Evolutionary conservation across 2,797 vertebrate species (phyloP).

Genomic region (Anguilla marmorata): DNA sequence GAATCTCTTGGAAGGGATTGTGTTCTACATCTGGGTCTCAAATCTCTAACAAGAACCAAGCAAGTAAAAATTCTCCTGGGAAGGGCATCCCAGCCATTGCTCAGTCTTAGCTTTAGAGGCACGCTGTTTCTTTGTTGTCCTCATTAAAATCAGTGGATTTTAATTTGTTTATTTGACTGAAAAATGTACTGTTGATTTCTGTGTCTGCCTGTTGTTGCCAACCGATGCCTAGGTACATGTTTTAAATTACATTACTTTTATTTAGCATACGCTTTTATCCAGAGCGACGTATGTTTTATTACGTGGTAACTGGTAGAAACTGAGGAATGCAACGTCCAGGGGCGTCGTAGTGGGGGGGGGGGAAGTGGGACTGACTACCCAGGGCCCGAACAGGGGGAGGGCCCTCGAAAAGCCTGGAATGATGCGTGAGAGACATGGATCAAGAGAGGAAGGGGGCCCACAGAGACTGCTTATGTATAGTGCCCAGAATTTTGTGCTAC

Average conservation of each 20-base stretch:
- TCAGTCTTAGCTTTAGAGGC: conserved; percentile 31
- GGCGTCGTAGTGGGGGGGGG: too few species aligned
- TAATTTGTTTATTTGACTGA: conserved; percentile 40
- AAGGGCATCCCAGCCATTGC: conserved; percentile 36
- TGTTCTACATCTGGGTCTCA: conserved; percentile 53
- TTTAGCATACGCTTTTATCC: too few species aligned
- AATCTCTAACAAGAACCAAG: conserved; percentile 51
- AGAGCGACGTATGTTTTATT: neutral
- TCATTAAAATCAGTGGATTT: conserved; percentile 50
- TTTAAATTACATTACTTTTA: too few species aligned
- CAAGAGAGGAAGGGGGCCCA: too few species aligned
- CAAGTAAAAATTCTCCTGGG: conserved; percentile 39
- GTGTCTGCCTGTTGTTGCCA: conserved; percentile 29
- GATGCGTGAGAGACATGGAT: too few species aligned
- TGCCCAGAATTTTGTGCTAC: too few species aligned
- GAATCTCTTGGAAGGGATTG: conserved; percentile 27
- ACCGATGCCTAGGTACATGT: neutral
- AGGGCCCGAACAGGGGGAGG: too few species aligned
- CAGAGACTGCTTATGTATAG: too few species aligned
- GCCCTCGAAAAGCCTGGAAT: too few species aligned
- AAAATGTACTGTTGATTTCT: conserved; percentile 26
- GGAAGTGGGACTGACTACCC: too few species aligned
- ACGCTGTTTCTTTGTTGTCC: conserved; percentile 47
- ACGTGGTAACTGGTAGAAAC: neutral
- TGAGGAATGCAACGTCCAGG: neutral